Conservation (phyloP, 2,888 invertebrate genomes). For the Anodontia alba region DNA sequence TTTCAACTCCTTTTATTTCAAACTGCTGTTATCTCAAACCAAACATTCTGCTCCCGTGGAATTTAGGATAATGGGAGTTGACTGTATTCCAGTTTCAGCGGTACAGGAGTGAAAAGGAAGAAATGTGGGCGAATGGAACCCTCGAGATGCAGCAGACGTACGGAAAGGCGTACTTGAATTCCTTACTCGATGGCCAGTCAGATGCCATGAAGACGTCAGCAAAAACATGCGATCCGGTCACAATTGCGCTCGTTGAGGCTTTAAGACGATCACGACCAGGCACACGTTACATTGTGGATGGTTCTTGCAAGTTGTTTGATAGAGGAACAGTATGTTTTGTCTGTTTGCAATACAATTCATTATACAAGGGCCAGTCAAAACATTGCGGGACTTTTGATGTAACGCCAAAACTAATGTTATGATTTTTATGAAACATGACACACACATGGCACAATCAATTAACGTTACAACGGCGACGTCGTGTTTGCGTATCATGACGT, state of each 20-base stretch:
- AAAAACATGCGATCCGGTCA: background rate
- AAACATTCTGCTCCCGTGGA: no score
- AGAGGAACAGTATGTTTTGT: background rate
- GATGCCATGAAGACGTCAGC: background rate
- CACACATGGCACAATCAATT: no score
- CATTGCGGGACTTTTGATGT: no score
- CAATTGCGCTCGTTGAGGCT: background rate
- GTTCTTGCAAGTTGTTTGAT: background rate
- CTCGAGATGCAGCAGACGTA: slow-evolving; percentile 41
- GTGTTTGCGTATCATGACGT: no score
- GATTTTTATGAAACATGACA: no score
- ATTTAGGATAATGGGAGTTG: no score
- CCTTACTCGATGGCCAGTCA: background rate
- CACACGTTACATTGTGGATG: background rate
- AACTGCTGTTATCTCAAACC: no score
- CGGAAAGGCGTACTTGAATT: slow-evolving; percentile 27
- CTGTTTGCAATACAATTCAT: no score
- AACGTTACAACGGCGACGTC: no score
- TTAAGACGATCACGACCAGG: background rate
- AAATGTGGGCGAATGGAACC: slow-evolving; percentile 41
- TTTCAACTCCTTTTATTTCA: no score
- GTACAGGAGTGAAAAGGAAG: slow-evolving; percentile 29
- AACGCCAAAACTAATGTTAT: no score
- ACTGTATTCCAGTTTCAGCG: slow-evolving; percentile 35
- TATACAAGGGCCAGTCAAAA: no score